Base-by-base conservation (phyloP, 53 echinoderm and acorn worm genomes). In the Astropecten irregularis region DNA sequence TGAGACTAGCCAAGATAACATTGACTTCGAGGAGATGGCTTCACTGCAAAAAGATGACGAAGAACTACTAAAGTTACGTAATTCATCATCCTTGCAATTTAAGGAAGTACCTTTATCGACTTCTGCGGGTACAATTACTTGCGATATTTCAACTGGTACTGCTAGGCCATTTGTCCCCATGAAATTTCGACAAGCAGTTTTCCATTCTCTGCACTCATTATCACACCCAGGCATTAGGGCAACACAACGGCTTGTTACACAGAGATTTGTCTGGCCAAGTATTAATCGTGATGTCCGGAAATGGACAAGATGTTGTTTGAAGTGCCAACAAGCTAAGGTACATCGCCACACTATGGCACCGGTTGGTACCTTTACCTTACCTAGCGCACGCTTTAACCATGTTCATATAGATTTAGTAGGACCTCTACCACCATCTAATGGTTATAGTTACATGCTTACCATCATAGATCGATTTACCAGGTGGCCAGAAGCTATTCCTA, bases 401-500 rank as follows among this genome's bases (percentile, higher is more conserved):
- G 77, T 86, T 3, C 77, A 86, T 25, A 54, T 77, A 0, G 86
- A 86, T 20, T 1, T 77, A 11, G 52, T 51, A 38, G 49, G 70
- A 28, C 49, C 68, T 25, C 40, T 70, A 9, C 70, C 70, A 2
- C 60, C 66, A 34, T 86, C 90, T 14, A 39, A 67, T 20, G 81
- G 90, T 19, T 51, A 32, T 67, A 33, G 62, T 4, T 90, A 90
- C 26, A 29, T 87, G 1, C 68, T 87, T 1, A 91, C 91, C 0
- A 59, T 57, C 36, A 61, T 91, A 13, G 91, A 87, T 47, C 53
- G 89, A 13, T 89, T 71, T 35, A 76, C 89, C 25, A 51, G 84
- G 32, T 89, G 89, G 89, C 72, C 92, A 9, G 82, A 81, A 47
- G 92, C 89, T 2, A 85, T 89, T 23, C 92, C 92, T 23, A 55